Base-by-base conservation (phyloP, 2,888 invertebrate genomes). In the Spatulosminthurus flaviceps region DNA sequence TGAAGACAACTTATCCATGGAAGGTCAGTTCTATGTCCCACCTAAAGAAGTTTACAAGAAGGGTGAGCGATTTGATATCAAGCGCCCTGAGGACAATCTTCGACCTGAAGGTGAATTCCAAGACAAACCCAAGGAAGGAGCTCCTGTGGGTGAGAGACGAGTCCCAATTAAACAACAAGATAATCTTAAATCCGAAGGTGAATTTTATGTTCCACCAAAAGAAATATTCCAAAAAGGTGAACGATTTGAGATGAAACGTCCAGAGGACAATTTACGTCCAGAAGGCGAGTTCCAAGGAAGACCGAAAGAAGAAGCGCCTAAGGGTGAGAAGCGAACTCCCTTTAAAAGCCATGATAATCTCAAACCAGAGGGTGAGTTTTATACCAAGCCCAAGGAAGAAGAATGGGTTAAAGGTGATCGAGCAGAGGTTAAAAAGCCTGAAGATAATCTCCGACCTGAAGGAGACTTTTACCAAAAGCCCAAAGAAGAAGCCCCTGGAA, bases 21-120 rank as follows among this genome's bases (percentile, higher is more conserved):
- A 90, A 90, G 91, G 91, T 11, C 90, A 92, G 29, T 92, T 92
- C 86, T 87, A 87, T 89, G 90, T 90, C 26, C 77, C 79, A 86
- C 92, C 90, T 11, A 86, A 88, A 1, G 86, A 87, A 9, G 87
- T 87, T 86, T 83, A 85, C 0, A 4, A 88, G 87, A 43, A 88
- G 85, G 90, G 90, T n/a, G 90, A 90, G 75, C 24, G 81, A 80
- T 87, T 88, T 16, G 85, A 86, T 16, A 89, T 89, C 74, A 88
- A 89, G 1, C 88, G 87, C 82, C 90, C 89, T 4, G 88, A 87
- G 82, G 92, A 92, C 83, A 91, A 92, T 86, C 86, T 92, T 0
- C 88, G 87, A 74, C 90, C 91, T 0, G 91, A 92, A 83, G 90
- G 92, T 0, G 43, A 81, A 22, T 77, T 82, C 1, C 83, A 80